Percentiles rank a stretch among this genome's conserved stretches.
These are phyloP conservation scores for Sebastes flavidus DNA, from an alignment of 2,797 vertebrate genomes.

Conservation along the genomic window DNA sequence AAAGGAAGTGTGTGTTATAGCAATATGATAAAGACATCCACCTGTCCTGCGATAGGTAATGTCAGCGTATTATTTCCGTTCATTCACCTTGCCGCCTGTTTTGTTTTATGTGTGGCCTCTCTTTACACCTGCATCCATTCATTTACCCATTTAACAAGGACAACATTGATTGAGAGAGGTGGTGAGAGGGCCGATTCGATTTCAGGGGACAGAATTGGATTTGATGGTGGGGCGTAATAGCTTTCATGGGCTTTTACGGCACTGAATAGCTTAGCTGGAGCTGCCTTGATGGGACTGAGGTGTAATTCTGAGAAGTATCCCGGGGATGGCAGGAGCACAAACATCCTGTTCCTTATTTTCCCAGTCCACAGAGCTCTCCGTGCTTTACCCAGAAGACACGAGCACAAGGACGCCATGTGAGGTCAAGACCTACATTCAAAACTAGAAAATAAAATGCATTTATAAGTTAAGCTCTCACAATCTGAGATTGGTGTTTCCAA, in stretches of 20 bases:
- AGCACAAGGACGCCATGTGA: slow-evolving; percentile 9
- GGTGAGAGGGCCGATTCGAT: slow-evolving; percentile 68
- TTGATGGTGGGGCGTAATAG: slow-evolving; percentile 70
- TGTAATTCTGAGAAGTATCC: slow-evolving; percentile 72
- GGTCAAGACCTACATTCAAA: slow-evolving; percentile 1
- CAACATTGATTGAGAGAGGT: slow-evolving; percentile 71
- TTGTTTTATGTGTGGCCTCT: slow-evolving; percentile 53
- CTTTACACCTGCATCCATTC: slow-evolving; percentile 60
- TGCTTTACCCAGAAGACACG: slow-evolving; percentile 6
- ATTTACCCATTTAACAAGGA: slow-evolving; percentile 76
- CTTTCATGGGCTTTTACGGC: slow-evolving; percentile 69
- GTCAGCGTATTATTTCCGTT: slow-evolving; percentile 36
- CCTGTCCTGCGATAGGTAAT: slow-evolving; percentile 1
- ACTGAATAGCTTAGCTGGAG: slow-evolving; percentile 68
- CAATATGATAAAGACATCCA: slow-evolving; percentile 27
- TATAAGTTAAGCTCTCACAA: neutral
- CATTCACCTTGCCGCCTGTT: slow-evolving; percentile 22
- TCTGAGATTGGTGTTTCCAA: slow-evolving; percentile 30
- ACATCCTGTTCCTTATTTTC: slow-evolving; percentile 67
- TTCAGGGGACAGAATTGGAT: slow-evolving; percentile 76
- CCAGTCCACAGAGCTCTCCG: slow-evolving; percentile 6
- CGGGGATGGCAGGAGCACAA: slow-evolving; percentile 50
- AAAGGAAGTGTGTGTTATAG: neutral
- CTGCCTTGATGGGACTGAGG: slow-evolving; percentile 58
- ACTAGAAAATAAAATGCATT: neutral